These are phyloP conservation scores for Parus major DNA, from an alignment of 2,113 vertebrate genomes.

Conservation along the genomic window DNA sequence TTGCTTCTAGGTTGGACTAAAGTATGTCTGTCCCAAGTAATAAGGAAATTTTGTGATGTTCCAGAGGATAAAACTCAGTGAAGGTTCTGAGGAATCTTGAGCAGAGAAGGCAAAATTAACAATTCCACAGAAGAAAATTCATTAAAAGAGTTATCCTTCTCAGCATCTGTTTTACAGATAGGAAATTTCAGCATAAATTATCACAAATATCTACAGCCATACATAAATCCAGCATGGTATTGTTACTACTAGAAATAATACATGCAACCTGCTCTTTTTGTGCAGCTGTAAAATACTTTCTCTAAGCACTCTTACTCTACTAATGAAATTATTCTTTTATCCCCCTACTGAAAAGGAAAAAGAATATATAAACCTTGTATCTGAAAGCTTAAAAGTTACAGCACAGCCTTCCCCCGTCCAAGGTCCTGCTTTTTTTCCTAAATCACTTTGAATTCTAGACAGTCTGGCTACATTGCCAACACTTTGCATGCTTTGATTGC, in stretches of 20 bases:
- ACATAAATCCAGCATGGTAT: background rate
- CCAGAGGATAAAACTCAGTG: background rate
- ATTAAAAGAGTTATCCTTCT: background rate
- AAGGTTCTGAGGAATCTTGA: background rate
- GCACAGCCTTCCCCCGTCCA: background rate
- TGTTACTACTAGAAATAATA: background rate
- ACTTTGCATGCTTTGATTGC: background rate
- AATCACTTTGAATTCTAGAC: background rate
- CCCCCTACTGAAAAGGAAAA: background rate
- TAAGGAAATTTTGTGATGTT: background rate
- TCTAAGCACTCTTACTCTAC: background rate
- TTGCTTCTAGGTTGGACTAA: background rate
- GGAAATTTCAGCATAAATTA: background rate
- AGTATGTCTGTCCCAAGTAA: background rate
- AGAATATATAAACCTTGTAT: background rate
- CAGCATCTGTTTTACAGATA: background rate
- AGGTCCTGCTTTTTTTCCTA: background rate
- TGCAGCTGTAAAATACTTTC: background rate
- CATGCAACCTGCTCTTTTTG: background rate
- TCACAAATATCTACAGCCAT: background rate
- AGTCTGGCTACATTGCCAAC: background rate
- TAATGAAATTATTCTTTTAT: background rate
- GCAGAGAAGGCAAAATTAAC: background rate
- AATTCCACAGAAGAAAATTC: background rate
- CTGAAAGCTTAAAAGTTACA: background rate